phyloP scores from a whole-genome alignment of 30 jellyfish, hydroid and myxozoan genomes.

The Hydractinia symbiolongicarpus region DNA sequence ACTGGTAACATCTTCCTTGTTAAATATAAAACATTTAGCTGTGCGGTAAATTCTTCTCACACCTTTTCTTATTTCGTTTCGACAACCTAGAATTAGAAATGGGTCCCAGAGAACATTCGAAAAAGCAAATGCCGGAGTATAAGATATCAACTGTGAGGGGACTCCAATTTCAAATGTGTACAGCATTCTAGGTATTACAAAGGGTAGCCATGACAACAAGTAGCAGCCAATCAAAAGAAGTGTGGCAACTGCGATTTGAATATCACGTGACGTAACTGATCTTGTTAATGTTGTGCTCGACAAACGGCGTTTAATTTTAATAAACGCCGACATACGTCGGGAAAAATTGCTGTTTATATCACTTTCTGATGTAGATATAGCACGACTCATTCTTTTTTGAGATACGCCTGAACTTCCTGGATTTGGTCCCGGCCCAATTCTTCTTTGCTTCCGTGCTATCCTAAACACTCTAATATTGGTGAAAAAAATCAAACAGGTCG shows the following conservation, averaged over 20 bases:
- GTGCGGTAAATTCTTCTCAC: too few species aligned
- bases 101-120: constrained; percentile 13
- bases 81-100: not conserved
- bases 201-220: constrained; percentile 9
- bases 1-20: too few species aligned
- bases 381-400: too few species aligned
- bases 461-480: constrained; percentile 2
- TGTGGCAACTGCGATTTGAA: not conserved
- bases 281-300: too few species aligned
- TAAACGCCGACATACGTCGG: too few species aligned
- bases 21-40: too few species aligned
- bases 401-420: too few species aligned
- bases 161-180: not conserved
- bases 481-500: not conserved
- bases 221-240: not conserved
- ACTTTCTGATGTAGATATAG: too few species aligned
- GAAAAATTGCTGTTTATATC: too few species aligned
- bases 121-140: constrained; percentile 17
- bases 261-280: not conserved
- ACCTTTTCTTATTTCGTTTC: too few species aligned
- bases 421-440: too few species aligned
- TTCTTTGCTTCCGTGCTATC: constrained; percentile 17
- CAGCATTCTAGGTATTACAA: constrained; percentile 4
- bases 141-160: not conserved
- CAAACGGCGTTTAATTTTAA: too few species aligned